A percentile compares a stretch with the other conserved stretches of the same genome.
Evolutionary conservation across 2,113 vertebrate species (phyloP).

Genomic region (Arvicanthis niloticus): DNA sequence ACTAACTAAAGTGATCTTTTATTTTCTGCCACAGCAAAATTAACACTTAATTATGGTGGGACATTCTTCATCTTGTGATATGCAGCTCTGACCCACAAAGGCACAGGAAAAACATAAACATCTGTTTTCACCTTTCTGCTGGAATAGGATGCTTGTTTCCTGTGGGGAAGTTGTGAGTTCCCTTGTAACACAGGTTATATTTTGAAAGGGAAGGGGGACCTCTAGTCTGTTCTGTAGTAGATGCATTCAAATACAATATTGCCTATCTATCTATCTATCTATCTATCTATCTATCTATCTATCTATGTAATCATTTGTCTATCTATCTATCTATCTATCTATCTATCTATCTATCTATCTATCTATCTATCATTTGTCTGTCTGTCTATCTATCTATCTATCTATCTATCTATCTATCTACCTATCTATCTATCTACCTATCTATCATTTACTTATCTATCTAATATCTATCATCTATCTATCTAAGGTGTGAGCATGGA

Average conservation of each 20-base stretch:
- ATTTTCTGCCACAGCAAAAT: neutral
- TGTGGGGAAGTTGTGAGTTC: accelerated
- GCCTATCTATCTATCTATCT: neutral
- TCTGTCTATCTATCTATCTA: neutral
- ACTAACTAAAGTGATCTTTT: neutral
- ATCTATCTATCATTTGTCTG: neutral
- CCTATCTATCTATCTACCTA: neutral
- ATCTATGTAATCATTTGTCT: neutral
- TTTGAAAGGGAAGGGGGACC: neutral
- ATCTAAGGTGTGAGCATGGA: neutral
- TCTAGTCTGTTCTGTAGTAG: accelerated
- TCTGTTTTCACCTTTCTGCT: neutral
- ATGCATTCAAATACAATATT: neutral
- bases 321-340: neutral
- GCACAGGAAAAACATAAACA: neutral
- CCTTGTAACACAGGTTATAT: neutral
- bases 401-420: neutral
- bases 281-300: neutral
- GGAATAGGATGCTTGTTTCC: neutral
- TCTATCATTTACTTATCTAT: neutral
- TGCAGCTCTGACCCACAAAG: neutral
- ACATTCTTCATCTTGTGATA: neutral
- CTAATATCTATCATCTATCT: neutral
- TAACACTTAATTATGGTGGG: accelerated
- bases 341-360: neutral